Evolutionary conservation across 1,140 invertebrate species (phyloP), one percentile per base, ranked within the genome.

Genomic region (Aphaenogaster rudis): DNA sequence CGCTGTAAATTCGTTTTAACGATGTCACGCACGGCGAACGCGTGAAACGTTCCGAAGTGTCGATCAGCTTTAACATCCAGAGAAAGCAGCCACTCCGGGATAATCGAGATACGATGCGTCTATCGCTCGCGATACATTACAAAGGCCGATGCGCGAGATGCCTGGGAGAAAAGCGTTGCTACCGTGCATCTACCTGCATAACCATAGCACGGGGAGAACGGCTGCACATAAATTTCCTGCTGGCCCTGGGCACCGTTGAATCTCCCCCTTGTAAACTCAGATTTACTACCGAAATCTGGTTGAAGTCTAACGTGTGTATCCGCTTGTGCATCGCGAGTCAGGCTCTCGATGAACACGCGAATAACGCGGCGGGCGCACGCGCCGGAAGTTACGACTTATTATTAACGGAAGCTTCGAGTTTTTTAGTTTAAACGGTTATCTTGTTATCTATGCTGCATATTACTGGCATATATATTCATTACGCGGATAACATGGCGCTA

Each of bases 231-330:
- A 92, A 92, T 92, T 92, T 86, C n/a, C 15, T 33, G 88, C 85
- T 79, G 89, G 85, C 77, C 82, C 69, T 66, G 72, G 85, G 67
- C 80, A 21, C 61, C 82, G 78, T 86, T 79, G 90, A 89, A 92
- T 92, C 86, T 76, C 87, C 61, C 39, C 39, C n/a, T 69, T 82
- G 89, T 87, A 92, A 92, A 92, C 87, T 92, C 86, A 85, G 90
- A 92, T 92, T 92, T 92, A 92, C 87, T 66, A 90, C 67, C 82
- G 67, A 92, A 92, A 92, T 91, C 91, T 91, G 77, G 84, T 50
- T 69, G 48, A 89, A 86, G 76, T 88, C 84, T 87, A 88, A 87
- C 85, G 66, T 86, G 80, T 74, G 85, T 80, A 85, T 84, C 76
- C 45, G 72, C 87, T 88, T 88, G 85, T 90, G 78, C 84, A 87